Evolutionary conservation across 2,797 vertebrate species (phyloP), one percentile per base, ranked within the genome.

Genomic region (Passerculus sandwichensis): DNA sequence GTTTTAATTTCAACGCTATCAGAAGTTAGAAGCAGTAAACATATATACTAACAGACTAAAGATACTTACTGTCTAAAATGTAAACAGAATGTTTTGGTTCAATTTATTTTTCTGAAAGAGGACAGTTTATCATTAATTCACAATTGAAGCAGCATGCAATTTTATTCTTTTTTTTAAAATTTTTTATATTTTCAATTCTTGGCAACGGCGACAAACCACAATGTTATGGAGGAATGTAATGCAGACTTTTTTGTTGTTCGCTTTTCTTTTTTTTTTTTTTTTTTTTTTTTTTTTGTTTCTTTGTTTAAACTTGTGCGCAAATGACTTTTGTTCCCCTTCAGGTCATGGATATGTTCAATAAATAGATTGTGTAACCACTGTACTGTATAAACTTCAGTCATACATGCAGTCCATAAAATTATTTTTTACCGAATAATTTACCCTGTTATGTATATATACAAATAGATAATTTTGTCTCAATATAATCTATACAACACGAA

Each of bases 401-500:
- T 99, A 99, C 99, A 99, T 99, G 99, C 99, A 99, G 99, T 99
- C 99, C 99, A 99, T 99, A 99, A 99, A 99, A 99, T 99, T 99
- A 98, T 98, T 99, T 99, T 98, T 99, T 98, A 99, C 98, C 97
- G 99, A 99, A 99, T 99, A 99, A 99, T 99, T 99, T 99, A 99
- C 99, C 99, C 99, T 99, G 99, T 99, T 99, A 99, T 99, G 99
- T 99, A 99, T 99, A 99, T 99, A 99, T 99, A 99, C 99, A 99
- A 99, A 99, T 99, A 99, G 99, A 99, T 99, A 99, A 99, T 98
- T 99, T 98, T 99, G 98, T 99, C 98, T 99, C 99, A 98, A 99
- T 99, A 99, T 99, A 99, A 99, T 99, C 99, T 99, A 99, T 99
- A 99, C 98, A 97, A 96, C 99, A 99, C 96, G 93, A 99, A 98